Base-by-base conservation (phyloP, 2,888 invertebrate species). In the Drosophila recens region DNA sequence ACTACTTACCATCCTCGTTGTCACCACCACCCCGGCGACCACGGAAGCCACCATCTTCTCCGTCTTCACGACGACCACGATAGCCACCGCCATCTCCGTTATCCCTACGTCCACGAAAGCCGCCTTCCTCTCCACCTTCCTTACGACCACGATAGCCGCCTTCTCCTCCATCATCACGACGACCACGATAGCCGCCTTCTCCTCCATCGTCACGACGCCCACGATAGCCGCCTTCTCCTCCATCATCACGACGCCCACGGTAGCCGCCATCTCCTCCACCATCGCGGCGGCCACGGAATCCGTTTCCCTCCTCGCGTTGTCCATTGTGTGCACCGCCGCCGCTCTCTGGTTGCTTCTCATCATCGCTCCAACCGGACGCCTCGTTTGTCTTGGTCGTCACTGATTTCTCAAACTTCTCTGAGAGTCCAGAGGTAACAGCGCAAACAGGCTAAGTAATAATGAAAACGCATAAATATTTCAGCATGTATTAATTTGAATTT, bases 71-170 rank as follows among this genome's bases (percentile, higher is more conserved):
- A 3, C 74, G 67, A 0, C 53, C 59, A 11, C 73, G 64, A 17
- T 30, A 36, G 4, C 65, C 68, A 9, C 58, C 54, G 3, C n/a
- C 23, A 9, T 38, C 52, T n/a, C 13, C 20, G 17, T 52, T 8
- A 33, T 68, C 57, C n/a, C 49, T 65, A 0, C 88, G 91, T 3
- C 91, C 91, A 10, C 91, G 45, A 91, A 3, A 13, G 10, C 34
- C 43, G 4, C 17, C 33, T 4, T 20, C 30, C 5, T 10, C 15
- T 9, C 61, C 61, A 4, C 17, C 63, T 5, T 45, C 64, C 4
- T 52, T 43, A 1, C 76, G 69, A 0, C 54, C 65, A 13, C 75
- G 67, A 20, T 34, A 46, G 4, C 68, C 64, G 9, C 54, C 57
- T 1, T 45, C 30, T 13, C n/a, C 15, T 5, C 38, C 62, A n/a